phyloP scores from a whole-genome alignment of 2,888 invertebrate genomes.

The Drosophila peninsularis region DNA sequence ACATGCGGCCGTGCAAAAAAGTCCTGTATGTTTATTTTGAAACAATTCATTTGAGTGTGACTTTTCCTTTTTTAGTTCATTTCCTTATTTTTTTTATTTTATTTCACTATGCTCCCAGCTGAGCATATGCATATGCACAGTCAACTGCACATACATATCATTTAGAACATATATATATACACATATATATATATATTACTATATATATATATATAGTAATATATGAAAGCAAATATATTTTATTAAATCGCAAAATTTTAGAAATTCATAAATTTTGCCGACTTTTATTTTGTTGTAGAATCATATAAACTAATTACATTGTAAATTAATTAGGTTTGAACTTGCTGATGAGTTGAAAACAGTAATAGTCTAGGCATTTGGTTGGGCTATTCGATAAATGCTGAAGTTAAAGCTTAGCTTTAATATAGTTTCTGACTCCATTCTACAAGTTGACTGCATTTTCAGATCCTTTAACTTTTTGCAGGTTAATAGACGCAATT shows the following conservation, averaged over 20 bases:
- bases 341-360: neutral
- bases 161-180: no score
- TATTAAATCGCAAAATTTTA: no score
- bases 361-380: neutral
- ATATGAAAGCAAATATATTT: no score
- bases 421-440: neutral
- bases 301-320: neutral
- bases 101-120: neutral
- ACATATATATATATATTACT: no score
- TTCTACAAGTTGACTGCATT: neutral
- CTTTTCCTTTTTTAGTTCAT: neutral
- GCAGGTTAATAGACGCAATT: neutral
- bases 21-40: neutral
- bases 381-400: neutral
- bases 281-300: neutral
- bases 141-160: neutral
- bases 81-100: neutral
- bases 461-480: neutral
- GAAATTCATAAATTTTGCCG: neutral
- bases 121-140: neutral
- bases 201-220: no score
- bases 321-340: neutral
- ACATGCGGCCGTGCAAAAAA: constrained; percentile 22
- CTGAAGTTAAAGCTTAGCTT: neutral
- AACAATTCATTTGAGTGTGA: neutral